A percentile compares a stretch with the other conserved stretches of the same genome.
Evolutionary conservation across 1,140 invertebrate genomes (phyloP).

Genomic region (Planococcus citri): DNA sequence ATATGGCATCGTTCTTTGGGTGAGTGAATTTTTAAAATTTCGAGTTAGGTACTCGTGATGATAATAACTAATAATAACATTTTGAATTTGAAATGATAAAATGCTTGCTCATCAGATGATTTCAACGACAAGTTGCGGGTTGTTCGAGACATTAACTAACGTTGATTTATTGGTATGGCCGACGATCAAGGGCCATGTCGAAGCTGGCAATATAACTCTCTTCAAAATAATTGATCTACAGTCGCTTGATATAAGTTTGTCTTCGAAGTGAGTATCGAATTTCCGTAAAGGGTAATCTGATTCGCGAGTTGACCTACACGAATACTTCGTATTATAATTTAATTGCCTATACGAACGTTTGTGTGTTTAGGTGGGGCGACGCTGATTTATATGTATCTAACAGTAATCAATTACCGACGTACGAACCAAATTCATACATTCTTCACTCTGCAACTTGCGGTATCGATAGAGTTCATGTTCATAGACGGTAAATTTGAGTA

Average conservation of each 20-base stretch:
- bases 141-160: too few relatives aligned
- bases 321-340: background rate
- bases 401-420: constrained; percentile 38
- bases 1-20: too few relatives aligned
- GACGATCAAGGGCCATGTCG: constrained; percentile 40
- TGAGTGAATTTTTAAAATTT: too few relatives aligned
- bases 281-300: background rate
- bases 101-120: too few relatives aligned
- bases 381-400: constrained; percentile 49
- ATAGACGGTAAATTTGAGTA: constrained; percentile 36
- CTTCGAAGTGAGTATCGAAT: constrained; percentile 32
- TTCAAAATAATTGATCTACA: constrained; percentile 42
- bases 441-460: constrained; percentile 49
- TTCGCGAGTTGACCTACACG: too few relatives aligned
- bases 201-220: constrained; percentile 44
- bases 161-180: too few relatives aligned
- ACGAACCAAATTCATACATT: constrained; percentile 41
- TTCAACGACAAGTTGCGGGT: too few relatives aligned
- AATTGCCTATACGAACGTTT: constrained; percentile 16
- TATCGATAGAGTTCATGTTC: constrained; percentile 42
- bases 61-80: too few relatives aligned
- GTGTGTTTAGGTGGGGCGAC: constrained; percentile 39
- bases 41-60: too few relatives aligned
- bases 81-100: too few relatives aligned
- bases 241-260: constrained; percentile 37